Percentiles rank a stretch among this genome's conserved stretches.
These are phyloP conservation scores for Acanthurus lineatus DNA, from an alignment of 2,797 vertebrate genomes.

Conservation along the genomic window DNA sequence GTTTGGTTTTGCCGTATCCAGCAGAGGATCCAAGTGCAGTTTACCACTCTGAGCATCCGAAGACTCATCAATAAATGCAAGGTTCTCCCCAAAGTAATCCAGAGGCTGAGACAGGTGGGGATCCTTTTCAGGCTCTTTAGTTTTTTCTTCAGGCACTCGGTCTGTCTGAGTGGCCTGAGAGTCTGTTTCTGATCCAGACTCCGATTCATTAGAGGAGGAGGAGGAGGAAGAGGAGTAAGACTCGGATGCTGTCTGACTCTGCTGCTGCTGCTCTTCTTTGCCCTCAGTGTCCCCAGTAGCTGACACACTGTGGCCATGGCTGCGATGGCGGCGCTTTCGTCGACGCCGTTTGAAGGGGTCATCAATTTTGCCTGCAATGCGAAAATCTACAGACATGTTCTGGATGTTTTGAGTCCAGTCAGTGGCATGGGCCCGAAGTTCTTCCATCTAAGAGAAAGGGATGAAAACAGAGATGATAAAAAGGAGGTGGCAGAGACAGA, in stretches of 20 bases:
- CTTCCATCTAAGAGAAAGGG: slow-evolving; percentile 88
- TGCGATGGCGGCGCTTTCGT: slow-evolving; percentile 78
- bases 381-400: slow-evolving; percentile 88
- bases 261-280: slow-evolving; percentile 41
- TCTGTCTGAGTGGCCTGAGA: slow-evolving; percentile 83
- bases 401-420: slow-evolving; percentile 93
- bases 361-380: slow-evolving; percentile 82
- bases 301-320: slow-evolving; percentile 59
- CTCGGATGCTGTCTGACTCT: slow-evolving; percentile 70
- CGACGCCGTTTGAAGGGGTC: slow-evolving; percentile 84
- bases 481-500: not conserved
- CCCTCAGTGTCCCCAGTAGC: slow-evolving; percentile 57
- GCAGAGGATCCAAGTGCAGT: slow-evolving; percentile 79
- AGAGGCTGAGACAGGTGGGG: slow-evolving; percentile 80
- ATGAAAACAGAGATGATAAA: slow-evolving; percentile 14
- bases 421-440: slow-evolving; percentile 90
- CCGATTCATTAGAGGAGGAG: slow-evolving; percentile 66
- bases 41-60: slow-evolving; percentile 90
- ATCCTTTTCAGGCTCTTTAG: slow-evolving; percentile 47
- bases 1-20: slow-evolving; percentile 69
- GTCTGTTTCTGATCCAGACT: slow-evolving; percentile 77
- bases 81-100: slow-evolving; percentile 92
- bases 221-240: slow-evolving; percentile 67
- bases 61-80: slow-evolving; percentile 94
- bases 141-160: slow-evolving; percentile 73